Evolutionary conservation across 2,888 invertebrate species (phyloP).

Genomic region (Mythimna lalbum): DNA sequence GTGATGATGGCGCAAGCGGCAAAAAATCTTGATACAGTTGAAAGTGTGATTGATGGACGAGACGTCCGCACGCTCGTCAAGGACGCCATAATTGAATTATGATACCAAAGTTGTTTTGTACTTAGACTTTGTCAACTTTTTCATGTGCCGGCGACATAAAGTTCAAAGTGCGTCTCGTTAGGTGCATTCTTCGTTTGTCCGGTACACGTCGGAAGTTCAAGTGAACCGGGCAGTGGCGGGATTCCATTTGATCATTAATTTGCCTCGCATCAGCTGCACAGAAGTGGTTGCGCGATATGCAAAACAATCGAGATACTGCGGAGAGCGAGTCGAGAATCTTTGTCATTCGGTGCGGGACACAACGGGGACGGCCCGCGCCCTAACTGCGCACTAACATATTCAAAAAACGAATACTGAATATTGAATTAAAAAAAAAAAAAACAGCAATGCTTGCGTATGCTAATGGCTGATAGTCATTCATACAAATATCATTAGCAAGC

Average conservation of each 20-base stretch:
- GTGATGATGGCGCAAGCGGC: constrained; percentile 75
- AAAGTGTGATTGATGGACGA: constrained; percentile 88
- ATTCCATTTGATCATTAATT: constrained; percentile 87
- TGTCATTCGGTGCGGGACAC: constrained; percentile 65
- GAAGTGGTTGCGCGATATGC: constrained; percentile 84
- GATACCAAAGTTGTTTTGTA: constrained; percentile 78
- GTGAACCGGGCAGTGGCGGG: constrained; percentile 75
- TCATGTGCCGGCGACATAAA: constrained; percentile 69
- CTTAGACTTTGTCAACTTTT: constrained; percentile 71
- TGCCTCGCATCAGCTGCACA: constrained; percentile 80
- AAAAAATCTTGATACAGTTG: constrained; percentile 88
- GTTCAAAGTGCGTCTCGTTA: constrained; percentile 71
- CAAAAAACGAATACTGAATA: constrained; percentile 40
- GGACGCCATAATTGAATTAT: constrained; percentile 87
- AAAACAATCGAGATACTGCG: constrained; percentile 86
- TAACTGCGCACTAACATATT: constrained; percentile 49
- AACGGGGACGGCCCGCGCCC: constrained; percentile 52
- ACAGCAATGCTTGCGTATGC: constrained; percentile 36
- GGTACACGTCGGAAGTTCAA: constrained; percentile 75
- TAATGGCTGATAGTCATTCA: constrained; percentile 37
- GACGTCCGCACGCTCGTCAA: constrained; percentile 78
- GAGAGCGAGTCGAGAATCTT: constrained; percentile 72
- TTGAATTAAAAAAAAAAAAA: constrained; percentile 25
- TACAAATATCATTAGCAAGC: constrained; percentile 47
- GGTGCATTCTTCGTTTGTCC: constrained; percentile 65